A percentile compares a stretch with the other conserved stretches of the same genome.
These are phyloP conservation scores for Homarus gammarus DNA, from an alignment of 2,888 invertebrate species.

Conservation along the genomic window DNA sequence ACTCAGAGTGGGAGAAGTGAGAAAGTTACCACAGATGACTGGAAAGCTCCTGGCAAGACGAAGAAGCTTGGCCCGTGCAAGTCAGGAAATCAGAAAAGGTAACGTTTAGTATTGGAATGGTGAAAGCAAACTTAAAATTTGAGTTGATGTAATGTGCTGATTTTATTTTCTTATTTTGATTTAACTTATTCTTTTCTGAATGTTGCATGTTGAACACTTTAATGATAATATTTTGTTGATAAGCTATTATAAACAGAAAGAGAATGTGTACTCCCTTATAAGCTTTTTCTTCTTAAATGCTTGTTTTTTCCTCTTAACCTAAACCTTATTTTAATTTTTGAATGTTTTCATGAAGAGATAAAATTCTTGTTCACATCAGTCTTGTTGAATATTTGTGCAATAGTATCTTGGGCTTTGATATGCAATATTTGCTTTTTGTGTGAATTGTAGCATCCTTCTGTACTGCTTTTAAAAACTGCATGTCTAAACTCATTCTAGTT, in stretches of 20 bases:
- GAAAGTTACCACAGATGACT: not conserved
- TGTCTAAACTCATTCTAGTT: not conserved
- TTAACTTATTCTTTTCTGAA: not conserved
- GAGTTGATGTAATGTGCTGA: not conserved
- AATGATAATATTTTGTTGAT: too few relatives aligned
- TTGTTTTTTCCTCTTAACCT: too few relatives aligned
- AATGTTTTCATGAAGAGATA: not conserved
- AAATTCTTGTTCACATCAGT: not conserved
- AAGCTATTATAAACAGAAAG: too few relatives aligned
- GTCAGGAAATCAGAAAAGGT: conserved; percentile 55
- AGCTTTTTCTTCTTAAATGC: too few relatives aligned
- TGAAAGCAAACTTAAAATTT: not conserved
- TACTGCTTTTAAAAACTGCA: not conserved
- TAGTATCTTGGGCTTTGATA: not conserved
- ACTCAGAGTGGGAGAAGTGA: conserved; percentile 32
- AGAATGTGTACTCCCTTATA: too few relatives aligned
- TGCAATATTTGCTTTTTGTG: not conserved
- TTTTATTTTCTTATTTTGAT: not conserved
- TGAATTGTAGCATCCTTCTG: not conserved
- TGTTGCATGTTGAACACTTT: not conserved
- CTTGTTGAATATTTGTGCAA: not conserved
- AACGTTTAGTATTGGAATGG: not conserved
- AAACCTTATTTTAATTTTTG: not conserved
- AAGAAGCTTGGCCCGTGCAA: conserved; percentile 38
- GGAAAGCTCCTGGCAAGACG: conserved; percentile 20